phyloP scores from a whole-genome alignment of 1,140 invertebrate genomes.

The Spodoptera litura region DNA sequence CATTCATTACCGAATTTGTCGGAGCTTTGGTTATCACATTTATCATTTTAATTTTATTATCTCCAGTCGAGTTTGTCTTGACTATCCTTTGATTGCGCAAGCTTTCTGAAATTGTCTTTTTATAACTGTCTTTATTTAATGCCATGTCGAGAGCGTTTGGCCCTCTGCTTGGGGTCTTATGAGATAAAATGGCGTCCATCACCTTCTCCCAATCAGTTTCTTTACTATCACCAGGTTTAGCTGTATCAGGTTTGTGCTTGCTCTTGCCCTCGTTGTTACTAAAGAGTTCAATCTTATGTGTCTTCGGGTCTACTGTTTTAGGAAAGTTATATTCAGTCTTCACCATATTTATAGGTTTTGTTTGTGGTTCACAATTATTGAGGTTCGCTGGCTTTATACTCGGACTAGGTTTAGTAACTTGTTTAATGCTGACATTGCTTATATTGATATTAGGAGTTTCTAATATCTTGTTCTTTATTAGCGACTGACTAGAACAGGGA shows the following conservation, averaged over 20 bases:
- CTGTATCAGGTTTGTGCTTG: background rate
- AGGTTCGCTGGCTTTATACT: conserved; percentile 8
- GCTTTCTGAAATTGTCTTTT: conserved; percentile 45
- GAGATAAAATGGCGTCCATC: conserved; percentile 70
- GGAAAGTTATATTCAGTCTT: conserved; percentile 19
- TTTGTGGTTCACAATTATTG: conserved; percentile 11
- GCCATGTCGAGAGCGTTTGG: conserved; percentile 70
- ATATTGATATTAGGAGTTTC: conserved; percentile 1
- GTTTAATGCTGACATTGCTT: conserved; percentile 4
- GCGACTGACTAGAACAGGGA: conserved; percentile 9
- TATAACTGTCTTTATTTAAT: conserved; percentile 67
- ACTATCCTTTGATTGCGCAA: conserved; percentile 23
- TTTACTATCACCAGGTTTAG: conserved; percentile 1
- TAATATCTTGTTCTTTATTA: conserved; percentile 1
- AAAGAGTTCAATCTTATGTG: conserved; percentile 36
- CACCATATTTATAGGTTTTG: conserved; percentile 34
- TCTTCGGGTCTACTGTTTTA: conserved; percentile 43
- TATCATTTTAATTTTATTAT: background rate
- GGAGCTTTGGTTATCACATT: background rate
- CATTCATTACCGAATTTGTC: background rate
- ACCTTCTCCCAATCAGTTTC: conserved; percentile 71
- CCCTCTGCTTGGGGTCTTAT: conserved; percentile 75
- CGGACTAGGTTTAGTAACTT: conserved; percentile 19
- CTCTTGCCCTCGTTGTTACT: conserved; percentile 18
- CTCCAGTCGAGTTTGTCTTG: background rate